These are phyloP conservation scores for Onychomys torridus DNA, from an alignment of 2,797 vertebrate species.

Conservation along the genomic window DNA sequence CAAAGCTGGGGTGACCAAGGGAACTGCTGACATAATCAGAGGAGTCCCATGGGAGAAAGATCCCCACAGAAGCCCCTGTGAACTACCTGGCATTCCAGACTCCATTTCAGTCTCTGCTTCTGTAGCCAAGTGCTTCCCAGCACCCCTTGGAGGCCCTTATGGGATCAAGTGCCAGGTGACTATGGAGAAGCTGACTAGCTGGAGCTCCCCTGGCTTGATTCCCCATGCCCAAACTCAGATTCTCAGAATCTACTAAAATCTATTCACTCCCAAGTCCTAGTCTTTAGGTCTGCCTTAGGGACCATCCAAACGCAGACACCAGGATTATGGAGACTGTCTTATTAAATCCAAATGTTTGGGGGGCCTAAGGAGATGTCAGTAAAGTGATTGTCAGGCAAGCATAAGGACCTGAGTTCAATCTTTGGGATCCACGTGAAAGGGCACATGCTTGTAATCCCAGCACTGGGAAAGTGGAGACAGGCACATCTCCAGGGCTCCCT, in stretches of 20 bases:
- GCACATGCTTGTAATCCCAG: not conserved
- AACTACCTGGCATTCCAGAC: not conserved
- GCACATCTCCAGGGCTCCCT: not conserved
- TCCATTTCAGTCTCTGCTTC: conserved; percentile 10
- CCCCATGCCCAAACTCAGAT: not conserved
- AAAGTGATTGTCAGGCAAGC: not conserved
- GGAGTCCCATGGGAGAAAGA: not conserved
- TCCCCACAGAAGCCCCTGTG: not conserved
- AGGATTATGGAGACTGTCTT: not conserved
- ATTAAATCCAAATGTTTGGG: not conserved
- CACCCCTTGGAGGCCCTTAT: not conserved
- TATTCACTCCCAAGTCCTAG: not conserved
- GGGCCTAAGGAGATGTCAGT: not conserved
- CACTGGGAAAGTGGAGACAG: not conserved
- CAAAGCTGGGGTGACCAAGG: not conserved
- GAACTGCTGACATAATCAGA: not conserved
- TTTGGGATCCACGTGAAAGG: not conserved
- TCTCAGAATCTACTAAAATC: conserved; percentile 34
- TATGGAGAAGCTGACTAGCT: not conserved
- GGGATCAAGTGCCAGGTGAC: not conserved
- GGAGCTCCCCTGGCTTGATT: not conserved
- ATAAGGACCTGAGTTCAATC: not conserved
- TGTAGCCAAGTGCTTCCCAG: not conserved
- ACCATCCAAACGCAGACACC: not conserved
- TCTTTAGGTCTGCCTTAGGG: not conserved